Evolutionary conservation across 1,140 invertebrate genomes (phyloP), one percentile per base, ranked within the genome.

Genomic region (Rhagoletis zephyria): DNA sequence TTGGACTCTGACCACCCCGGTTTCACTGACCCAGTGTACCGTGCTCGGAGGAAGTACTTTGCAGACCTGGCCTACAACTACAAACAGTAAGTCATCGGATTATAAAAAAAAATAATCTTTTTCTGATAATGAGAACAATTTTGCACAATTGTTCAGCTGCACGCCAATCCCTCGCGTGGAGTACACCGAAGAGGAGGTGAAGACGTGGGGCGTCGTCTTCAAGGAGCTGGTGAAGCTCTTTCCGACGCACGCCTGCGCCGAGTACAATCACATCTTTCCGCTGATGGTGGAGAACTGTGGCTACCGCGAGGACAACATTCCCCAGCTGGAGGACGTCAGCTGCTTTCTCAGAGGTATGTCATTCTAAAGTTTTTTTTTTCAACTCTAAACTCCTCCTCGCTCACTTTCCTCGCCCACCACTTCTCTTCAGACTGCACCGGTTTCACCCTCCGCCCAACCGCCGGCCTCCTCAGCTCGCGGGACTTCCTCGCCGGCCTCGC

Each of bases 401-500:
- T 81, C 4, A n/a, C 14, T 30, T 67, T 67, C 63, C 16, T 51
- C 14, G 67, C 61, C n/a, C n/a, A n/a, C n/a, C n/a, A n/a, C n/a
- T n/a, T n/a, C 70, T 19, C 93, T 93, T 1, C 91, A 99, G 98
- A 99, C 93, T 98, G 97, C 90, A 99, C 99, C 5, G 99, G 99
- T 5, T 99, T 99, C 92, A 97, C 96, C 0, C 94, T 99, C 0
- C 95, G 99, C 42, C 99, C 99, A 4, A 99, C 99, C 0, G 99
- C 99, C 63, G 99, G 99, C 7, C 94, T 99, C 2, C 94, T 99
- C 0, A 99, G 98, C 7, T 99, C 99, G 0, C 95, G 99, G 16
- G 99, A 99, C 93, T 99, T 99, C 93, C 94, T 99, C 9, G 98
- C 98, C 45, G 98, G 99, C 0, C 93, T 99, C 14, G 99, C 99